Percentiles rank a stretch among this genome's conserved stretches.
Evolutionary conservation across 2,888 invertebrate genomes (phyloP).

Genomic region (Apamea monoglypha): DNA sequence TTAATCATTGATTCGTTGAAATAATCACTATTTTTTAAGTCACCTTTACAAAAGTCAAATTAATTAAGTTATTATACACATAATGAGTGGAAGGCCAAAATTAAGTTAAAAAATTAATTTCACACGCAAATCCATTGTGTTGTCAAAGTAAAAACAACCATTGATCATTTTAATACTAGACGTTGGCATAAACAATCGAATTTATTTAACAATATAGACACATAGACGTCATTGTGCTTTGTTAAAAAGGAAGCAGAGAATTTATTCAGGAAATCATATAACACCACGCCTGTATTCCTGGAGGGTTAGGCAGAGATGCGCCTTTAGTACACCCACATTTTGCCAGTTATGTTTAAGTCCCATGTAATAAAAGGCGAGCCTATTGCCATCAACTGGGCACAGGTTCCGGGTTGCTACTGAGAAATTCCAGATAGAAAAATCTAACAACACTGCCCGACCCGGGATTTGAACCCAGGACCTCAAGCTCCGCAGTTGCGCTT

Average conservation of each 20-base stretch:
- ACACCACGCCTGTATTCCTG: neutral
- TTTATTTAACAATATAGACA: constrained; percentile 45
- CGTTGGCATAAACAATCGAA: constrained; percentile 51
- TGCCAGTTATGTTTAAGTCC: too few relatives aligned
- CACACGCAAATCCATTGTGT: constrained; percentile 61
- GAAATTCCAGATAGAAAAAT: too few relatives aligned
- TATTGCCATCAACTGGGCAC: too few relatives aligned
- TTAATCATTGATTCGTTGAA: constrained; percentile 30
- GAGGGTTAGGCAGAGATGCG: neutral
- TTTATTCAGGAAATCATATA: neutral
- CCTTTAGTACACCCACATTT: too few relatives aligned
- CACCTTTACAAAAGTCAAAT: constrained; percentile 32
- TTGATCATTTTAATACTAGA: constrained; percentile 53
- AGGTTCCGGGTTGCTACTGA: too few relatives aligned
- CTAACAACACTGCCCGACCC: too few relatives aligned
- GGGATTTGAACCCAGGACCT: too few relatives aligned
- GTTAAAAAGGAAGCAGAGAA: neutral
- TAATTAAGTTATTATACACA: constrained; percentile 56
- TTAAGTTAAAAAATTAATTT: constrained; percentile 41
- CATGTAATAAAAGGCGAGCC: too few relatives aligned
- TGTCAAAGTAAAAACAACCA: constrained; percentile 35
- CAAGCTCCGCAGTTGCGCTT: too few relatives aligned
- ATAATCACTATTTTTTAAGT: constrained; percentile 44
- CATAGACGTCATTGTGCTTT: constrained; percentile 9
- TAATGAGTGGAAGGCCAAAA: constrained; percentile 54